These are phyloP conservation scores for Drosophila algonquin DNA, from an alignment of 2,888 invertebrate species.

Conservation along the genomic window DNA sequence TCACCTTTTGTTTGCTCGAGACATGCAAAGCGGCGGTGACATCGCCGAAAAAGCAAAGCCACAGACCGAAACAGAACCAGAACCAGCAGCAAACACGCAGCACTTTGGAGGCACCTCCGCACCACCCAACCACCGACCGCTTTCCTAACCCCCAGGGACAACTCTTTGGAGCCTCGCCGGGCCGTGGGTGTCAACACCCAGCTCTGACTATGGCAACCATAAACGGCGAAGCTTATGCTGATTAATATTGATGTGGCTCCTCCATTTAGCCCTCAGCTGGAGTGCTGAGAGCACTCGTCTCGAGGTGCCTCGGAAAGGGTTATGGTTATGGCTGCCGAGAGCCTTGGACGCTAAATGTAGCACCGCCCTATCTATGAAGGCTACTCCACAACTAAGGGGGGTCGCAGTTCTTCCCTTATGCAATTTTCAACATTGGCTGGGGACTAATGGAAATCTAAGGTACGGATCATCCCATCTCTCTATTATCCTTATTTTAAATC, in stretches of 20 bases:
- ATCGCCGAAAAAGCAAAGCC: conserved; percentile 68
- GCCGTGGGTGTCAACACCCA: conserved; percentile 49
- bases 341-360: too few relatives aligned
- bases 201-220: conserved; percentile 46
- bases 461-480: too few relatives aligned
- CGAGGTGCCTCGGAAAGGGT: too few relatives aligned
- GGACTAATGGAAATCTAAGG: too few relatives aligned
- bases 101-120: conserved; percentile 10
- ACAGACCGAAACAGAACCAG: conserved; percentile 20
- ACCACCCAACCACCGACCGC: background rate
- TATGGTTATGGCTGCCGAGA: too few relatives aligned
- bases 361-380: too few relatives aligned
- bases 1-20: conserved; percentile 59
- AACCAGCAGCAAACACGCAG: conserved; percentile 33
- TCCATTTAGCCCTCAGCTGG: background rate
- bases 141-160: background rate
- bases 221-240: conserved; percentile 45
- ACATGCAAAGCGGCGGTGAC: conserved; percentile 79
- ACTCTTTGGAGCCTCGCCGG: background rate
- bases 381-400: too few relatives aligned
- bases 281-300: background rate
- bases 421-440: too few relatives aligned
- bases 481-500: too few relatives aligned
- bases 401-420: too few relatives aligned
- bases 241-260: conserved; percentile 49